Base-by-base conservation (phyloP, 2,888 invertebrate species). In the Dicycla oo region DNA sequence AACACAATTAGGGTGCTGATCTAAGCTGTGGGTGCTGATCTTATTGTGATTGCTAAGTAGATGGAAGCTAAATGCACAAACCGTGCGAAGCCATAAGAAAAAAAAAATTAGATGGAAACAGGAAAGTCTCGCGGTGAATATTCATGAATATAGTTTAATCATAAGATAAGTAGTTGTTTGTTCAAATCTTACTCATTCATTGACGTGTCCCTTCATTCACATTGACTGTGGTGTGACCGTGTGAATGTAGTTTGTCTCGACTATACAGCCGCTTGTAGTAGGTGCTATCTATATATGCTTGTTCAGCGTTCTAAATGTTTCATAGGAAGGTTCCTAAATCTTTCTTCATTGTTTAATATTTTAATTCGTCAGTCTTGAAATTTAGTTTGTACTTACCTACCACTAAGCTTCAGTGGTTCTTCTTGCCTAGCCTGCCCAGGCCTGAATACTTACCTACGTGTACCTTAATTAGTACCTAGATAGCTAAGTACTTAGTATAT, bases 1-100 rank as follows among this genome's bases (percentile, higher is more conserved):
- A n/a, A 67, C 80, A 63, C 67, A n/a, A n/a, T n/a, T n/a, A n/a
- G n/a, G n/a, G n/a, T n/a, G n/a, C n/a, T n/a, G n/a, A n/a, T n/a
- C n/a, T n/a, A n/a, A n/a, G n/a, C n/a, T n/a, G n/a, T n/a, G n/a
- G n/a, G n/a, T n/a, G n/a, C n/a, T n/a, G n/a, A 49, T 40, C 26
- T 78, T 47, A 66, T 61, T 80, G 61, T 78, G 63, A 78, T 51
- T n/a, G 15, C 26, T 47, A 69, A 45, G 1, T 51, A 64, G 6
- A 54, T 47, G 30, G n/a, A n/a, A n/a, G n/a, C n/a, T n/a, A n/a
- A n/a, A n/a, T n/a, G n/a, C n/a, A n/a, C n/a, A n/a, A n/a, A n/a
- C n/a, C n/a, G n/a, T n/a, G n/a, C n/a, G n/a, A n/a, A n/a, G n/a
- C n/a, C n/a, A n/a, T n/a, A n/a, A n/a, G n/a, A n/a, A n/a, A n/a